These are phyloP conservation scores for Remorina albescens DNA, from an alignment of 2,797 vertebrate genomes.

Conservation along the genomic window DNA sequence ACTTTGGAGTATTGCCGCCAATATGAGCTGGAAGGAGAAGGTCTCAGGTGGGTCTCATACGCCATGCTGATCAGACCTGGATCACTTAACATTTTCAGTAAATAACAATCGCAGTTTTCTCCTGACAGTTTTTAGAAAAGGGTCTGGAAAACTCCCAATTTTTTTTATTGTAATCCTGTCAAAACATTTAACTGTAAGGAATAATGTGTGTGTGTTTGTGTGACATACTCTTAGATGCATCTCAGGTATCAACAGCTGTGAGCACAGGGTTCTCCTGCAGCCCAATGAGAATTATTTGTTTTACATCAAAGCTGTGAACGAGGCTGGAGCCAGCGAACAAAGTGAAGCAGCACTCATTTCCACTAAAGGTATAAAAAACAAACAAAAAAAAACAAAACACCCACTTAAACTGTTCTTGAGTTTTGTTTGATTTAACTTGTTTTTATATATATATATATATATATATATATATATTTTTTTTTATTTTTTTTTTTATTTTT, in stretches of 20 bases:
- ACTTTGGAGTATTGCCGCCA: slow-evolving; percentile 95
- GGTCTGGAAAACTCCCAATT: no score
- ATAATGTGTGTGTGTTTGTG: slow-evolving; percentile 5
- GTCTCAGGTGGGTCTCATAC: slow-evolving; percentile 89
- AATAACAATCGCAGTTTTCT: not conserved
- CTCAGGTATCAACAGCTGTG: slow-evolving; percentile 88
- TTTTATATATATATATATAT: no score
- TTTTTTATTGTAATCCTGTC: no score
- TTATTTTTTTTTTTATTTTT: no score
- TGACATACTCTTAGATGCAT: slow-evolving; percentile 85
- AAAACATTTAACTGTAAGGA: not conserved
- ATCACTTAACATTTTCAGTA: not conserved
- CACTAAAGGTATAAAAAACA: slow-evolving; percentile 91
- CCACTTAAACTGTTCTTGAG: not conserved
- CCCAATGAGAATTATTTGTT: slow-evolving; percentile 96
- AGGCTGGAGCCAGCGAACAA: slow-evolving; percentile 93
- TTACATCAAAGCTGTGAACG: slow-evolving; percentile 93
- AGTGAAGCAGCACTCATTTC: slow-evolving; percentile 96
- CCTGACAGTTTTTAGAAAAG: not conserved
- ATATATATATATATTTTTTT: no score
- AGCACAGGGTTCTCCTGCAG: slow-evolving; percentile 91
- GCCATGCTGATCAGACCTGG: not conserved
- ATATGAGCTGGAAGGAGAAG: slow-evolving; percentile 92
- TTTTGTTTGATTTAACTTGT: not conserved
- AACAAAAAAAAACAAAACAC: not conserved